Evolutionary conservation across 2,113 vertebrate species (phyloP).

Genomic region (Neotoma lepida): DNA sequence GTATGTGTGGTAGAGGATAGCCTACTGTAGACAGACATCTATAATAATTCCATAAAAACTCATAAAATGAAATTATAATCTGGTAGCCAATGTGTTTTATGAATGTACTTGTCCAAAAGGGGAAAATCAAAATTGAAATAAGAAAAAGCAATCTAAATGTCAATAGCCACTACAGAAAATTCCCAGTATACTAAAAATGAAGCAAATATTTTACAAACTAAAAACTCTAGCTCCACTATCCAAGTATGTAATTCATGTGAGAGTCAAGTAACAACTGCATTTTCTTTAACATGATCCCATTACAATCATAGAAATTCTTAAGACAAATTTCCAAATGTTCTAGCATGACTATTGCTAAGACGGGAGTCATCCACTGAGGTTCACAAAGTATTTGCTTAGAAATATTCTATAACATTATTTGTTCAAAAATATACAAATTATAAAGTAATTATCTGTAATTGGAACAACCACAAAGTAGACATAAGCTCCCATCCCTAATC

Average conservation of each 20-base stretch:
- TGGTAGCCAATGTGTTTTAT: not conserved
- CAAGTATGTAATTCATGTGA: not conserved
- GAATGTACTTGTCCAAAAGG: not conserved
- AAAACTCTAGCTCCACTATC: not conserved
- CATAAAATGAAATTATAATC: not conserved
- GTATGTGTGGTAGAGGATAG: not conserved
- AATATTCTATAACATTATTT: not conserved
- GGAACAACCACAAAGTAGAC: not conserved
- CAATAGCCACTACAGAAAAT: not conserved
- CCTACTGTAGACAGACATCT: not conserved
- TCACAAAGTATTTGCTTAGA: not conserved
- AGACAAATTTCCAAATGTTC: not conserved
- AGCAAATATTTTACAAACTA: not conserved
- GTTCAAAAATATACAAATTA: not conserved
- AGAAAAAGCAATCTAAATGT: not conserved
- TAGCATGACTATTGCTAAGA: not conserved
- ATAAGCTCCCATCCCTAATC: not conserved
- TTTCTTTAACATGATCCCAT: not conserved
- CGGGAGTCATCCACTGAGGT: not conserved
- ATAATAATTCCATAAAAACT: not conserved
- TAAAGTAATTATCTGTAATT: not conserved
- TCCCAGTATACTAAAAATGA: not conserved
- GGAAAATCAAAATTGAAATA: not conserved
- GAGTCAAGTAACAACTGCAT: not conserved
- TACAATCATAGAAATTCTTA: not conserved